Base-by-base conservation (phyloP, 2,797 vertebrate genomes). In the Aplochiton taeniatus region DNA sequence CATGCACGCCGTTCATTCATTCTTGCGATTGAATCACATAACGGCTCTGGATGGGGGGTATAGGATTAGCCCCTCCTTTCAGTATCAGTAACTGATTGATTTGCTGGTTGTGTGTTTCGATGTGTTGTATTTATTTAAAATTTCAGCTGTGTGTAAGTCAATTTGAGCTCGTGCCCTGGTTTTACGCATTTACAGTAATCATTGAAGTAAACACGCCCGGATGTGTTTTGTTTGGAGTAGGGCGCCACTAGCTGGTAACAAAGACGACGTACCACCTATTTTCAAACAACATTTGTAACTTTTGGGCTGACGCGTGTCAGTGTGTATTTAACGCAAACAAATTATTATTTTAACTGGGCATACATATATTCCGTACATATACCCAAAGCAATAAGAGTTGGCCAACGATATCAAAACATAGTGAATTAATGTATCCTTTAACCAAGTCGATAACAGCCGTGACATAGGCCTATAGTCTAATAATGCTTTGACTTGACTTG, bases 91-190 rank as follows among this genome's bases (percentile, higher is more conserved):
- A 16, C 19, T 62, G 31, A 62, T 51, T 62, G 47, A 51, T 42
- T 51, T 20, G 11, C 7, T 52, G n/a, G 10, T 10, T 61, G 59
- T 14, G 11, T 57, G 54, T 18, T 49, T 44, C 48, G 7, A 41
- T 31, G 47, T 61, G 11, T 14, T 41, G 9, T 42, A 2, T 31
- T 6, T 31, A 31, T 31, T 31, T 31, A 31, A 31, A 31, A 42
- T 52, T 62, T 62, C 60, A n/a, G 48, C 13, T 17, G 41, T 8
- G 58, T 4, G 17, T 10, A 8, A 10, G 14, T 17, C 17, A 13
- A 14, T 42, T 62, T 52, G 60, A 11, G 41, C 48, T 50, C 19
- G 60, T 62, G 60, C 31, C 60, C 49, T 62, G 51, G n/a, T n/a
- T 41, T 62, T 51, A 51, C 14, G 59, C 14, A 11, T 48, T 31